phyloP scores from a whole-genome alignment of 2,888 invertebrate species.

The Lasioglossum leucozonium region DNA sequence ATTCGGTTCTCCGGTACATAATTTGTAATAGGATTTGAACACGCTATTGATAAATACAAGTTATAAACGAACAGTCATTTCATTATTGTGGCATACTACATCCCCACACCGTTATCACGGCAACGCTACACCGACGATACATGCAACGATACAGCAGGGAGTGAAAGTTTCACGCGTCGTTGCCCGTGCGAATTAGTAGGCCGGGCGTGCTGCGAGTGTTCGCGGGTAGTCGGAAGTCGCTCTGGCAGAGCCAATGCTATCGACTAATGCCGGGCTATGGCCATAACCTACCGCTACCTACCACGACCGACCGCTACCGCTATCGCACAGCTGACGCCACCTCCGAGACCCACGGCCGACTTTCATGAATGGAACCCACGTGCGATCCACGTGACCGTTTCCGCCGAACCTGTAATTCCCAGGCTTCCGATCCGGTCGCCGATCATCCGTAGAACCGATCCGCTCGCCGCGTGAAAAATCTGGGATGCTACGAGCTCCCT shows the following conservation, averaged over 20 bases:
- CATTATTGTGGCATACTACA: no score
- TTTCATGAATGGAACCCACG: conserved; percentile 81
- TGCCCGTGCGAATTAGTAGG: background rate
- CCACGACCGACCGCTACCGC: conserved; percentile 51
- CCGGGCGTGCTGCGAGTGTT: background rate
- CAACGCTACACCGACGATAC: background rate
- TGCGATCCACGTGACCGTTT: conserved; percentile 75
- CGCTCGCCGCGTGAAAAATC: background rate
- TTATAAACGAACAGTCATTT: no score
- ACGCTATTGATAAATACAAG: no score
- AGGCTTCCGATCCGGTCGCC: conserved; percentile 12
- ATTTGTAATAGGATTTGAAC: no score
- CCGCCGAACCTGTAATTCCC: conserved; percentile 31
- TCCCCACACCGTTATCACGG: background rate
- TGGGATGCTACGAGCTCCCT: background rate
- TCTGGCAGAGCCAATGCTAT: background rate
- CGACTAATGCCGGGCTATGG: conserved; percentile 6
- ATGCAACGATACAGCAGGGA: background rate
- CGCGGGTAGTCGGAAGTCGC: background rate
- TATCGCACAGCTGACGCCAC: conserved; percentile 60
- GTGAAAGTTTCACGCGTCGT: conserved; percentile 1
- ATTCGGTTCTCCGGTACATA: no score
- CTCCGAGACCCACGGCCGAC: conserved; percentile 61
- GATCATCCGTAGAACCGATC: background rate
- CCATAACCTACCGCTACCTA: conserved; percentile 50